phyloP scores from a whole-genome alignment of 2,888 invertebrate genomes.

The Limenitis camilla region DNA sequence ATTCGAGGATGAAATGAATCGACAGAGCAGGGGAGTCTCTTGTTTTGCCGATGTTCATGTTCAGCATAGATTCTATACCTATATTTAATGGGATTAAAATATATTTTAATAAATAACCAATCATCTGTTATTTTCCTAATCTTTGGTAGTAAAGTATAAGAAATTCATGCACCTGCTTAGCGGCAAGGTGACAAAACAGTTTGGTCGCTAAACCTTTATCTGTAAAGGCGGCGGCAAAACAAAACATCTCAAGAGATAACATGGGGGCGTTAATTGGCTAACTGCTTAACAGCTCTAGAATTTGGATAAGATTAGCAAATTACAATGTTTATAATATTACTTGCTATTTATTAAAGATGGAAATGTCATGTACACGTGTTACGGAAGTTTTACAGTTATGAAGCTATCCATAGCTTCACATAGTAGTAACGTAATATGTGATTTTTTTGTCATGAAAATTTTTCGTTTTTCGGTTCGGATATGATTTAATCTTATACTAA shows the following conservation, averaged over 20 bases:
- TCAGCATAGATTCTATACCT: too few species aligned
- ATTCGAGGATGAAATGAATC: too few species aligned
- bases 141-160: conserved; percentile 26
- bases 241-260: conserved; percentile 46
- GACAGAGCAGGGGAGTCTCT: too few species aligned
- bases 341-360: neutral
- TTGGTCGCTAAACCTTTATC: conserved; percentile 42
- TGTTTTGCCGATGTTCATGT: too few species aligned
- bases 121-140: conserved; percentile 19
- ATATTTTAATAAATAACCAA: neutral
- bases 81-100: neutral
- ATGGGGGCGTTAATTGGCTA: conserved; percentile 52
- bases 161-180: conserved; percentile 46
- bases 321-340: conserved; percentile 24
- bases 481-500: too few species aligned
- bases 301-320: conserved; percentile 33
- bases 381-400: too few species aligned
- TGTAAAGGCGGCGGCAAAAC: conserved; percentile 42
- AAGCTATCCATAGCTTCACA: too few species aligned
- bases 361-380: too few species aligned
- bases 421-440: too few species aligned
- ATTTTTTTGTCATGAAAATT: too few species aligned
- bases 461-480: too few species aligned
- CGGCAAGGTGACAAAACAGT: conserved; percentile 42
- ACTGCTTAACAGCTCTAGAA: conserved; percentile 29